Evolutionary conservation across 2,797 vertebrate genomes (phyloP).

Genomic region (Okamejei kenojei): DNA sequence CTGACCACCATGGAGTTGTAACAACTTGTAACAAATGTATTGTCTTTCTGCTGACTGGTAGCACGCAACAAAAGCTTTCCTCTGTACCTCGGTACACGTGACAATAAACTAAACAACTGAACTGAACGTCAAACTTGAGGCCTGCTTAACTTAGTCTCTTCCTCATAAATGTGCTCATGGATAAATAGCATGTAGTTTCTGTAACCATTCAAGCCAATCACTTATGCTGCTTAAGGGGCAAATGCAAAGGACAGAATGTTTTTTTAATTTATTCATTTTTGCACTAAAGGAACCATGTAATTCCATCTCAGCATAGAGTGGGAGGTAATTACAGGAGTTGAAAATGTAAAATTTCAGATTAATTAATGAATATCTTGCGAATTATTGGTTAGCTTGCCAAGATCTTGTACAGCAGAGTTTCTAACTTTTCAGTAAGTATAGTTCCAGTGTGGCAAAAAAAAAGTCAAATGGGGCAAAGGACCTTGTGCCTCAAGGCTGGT

Average conservation of each 20-base stretch:
- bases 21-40: no score
- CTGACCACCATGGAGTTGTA: no score
- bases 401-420: neutral
- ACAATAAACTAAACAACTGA: no score
- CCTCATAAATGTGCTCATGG: no score
- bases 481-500: no score
- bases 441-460: neutral
- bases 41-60: no score
- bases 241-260: neutral
- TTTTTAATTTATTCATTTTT: neutral
- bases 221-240: neutral
- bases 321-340: neutral
- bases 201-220: neutral
- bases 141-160: no score
- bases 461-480: no score
- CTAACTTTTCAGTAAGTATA: neutral
- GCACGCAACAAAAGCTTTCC: no score
- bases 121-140: no score
- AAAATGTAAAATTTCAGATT: neutral
- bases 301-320: neutral
- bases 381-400: neutral
- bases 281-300: neutral
- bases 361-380: neutral
- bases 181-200: neutral
- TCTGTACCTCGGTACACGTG: no score